Base-by-base conservation (phyloP, 2,888 invertebrate species). In the Microchrysa polita region DNA sequence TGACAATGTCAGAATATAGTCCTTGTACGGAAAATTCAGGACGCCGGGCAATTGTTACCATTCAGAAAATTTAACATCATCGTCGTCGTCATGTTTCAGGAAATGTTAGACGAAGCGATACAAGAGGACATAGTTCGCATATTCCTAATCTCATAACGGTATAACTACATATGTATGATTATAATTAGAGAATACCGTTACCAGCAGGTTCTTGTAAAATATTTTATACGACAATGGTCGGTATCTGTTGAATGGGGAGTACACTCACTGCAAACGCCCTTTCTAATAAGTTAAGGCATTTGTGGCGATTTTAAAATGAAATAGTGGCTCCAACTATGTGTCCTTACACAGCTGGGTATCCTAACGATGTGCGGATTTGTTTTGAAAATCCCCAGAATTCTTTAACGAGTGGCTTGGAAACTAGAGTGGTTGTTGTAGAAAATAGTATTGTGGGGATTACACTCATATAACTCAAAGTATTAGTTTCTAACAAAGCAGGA, bases 291-390 rank as follows among this genome's bases (percentile, higher is more conserved):
- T 61, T 61, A 18, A 34, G 23, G 40, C 16, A 40, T 27, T 61
- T 61, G 61, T 61, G 61, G 34, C 40, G 16, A 9, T 61, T 34
- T 61, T 34, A 61, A 61, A 61, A 61, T 61, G 61, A 61, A 61
- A 61, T 61, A 34, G 40, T 61, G 34, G 40, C 16, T 40, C n/a
- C 40, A n/a, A 61, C 9, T 16, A 61, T 61, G 18, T 61, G 40
- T 61, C 14, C 27, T 4, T 27, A 12, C n/a, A 5, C 23, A 40
- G 40, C 18, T 40, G 40, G 61, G 27, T 34, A 7, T 34, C 27
- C 7, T 2, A 34, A 34, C 4, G 27, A 34, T 7, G 27, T 34
- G 7, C n/a, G n/a, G 27, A 34, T 7, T 34, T 7, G 2, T 34
- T 34, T 34, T 34, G 4, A 34, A 34, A 34, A 34, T n/a, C 27